phyloP scores from a whole-genome alignment of 2,113 vertebrate genomes.

The Mugil cephalus region DNA sequence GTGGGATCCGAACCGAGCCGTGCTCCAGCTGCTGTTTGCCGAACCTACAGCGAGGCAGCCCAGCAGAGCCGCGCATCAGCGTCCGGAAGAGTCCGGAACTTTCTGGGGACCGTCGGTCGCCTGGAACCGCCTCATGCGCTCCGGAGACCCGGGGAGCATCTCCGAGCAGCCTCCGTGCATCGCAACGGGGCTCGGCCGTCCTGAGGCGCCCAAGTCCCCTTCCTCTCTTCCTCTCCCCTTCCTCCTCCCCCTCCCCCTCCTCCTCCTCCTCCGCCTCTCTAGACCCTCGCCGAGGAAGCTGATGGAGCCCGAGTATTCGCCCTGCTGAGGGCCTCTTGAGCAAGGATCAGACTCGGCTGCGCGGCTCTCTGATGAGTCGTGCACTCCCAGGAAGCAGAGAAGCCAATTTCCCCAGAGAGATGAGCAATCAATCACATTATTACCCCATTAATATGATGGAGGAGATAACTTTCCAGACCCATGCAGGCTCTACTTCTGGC shows the following conservation, averaged over 20 bases:
- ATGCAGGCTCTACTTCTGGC: conserved; percentile 3
- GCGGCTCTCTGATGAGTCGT: conserved; percentile 15
- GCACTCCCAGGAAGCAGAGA: conserved; percentile 48
- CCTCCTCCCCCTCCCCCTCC: conserved; percentile 11
- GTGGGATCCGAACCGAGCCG: background rate
- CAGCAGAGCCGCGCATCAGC: conserved; percentile 43
- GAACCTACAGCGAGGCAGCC: conserved; percentile 32
- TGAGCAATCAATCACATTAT: conserved; percentile 55
- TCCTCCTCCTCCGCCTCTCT: conserved; percentile 24
- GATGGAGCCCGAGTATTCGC: background rate
- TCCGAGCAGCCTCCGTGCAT: conserved; percentile 64
- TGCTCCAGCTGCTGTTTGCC: conserved; percentile 25
- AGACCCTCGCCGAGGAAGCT: conserved; percentile 19
- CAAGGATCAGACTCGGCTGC: conserved; percentile 8
- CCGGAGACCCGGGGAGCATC: conserved; percentile 56
- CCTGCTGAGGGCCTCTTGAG: conserved; percentile 21
- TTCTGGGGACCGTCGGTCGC: conserved; percentile 33
- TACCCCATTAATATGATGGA: conserved; percentile 62
- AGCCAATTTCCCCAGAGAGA: conserved; percentile 17
- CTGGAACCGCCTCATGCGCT: conserved; percentile 54
- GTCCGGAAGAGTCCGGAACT: conserved; percentile 29
- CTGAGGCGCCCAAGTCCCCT: conserved; percentile 20
- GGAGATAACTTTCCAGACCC: conserved; percentile 38
- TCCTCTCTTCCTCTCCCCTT: conserved; percentile 6
- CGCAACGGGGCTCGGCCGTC: conserved; percentile 36